Evolutionary conservation across 1,140 invertebrate species (phyloP).

Genomic region (Hyposmocoma kahamanoa): DNA sequence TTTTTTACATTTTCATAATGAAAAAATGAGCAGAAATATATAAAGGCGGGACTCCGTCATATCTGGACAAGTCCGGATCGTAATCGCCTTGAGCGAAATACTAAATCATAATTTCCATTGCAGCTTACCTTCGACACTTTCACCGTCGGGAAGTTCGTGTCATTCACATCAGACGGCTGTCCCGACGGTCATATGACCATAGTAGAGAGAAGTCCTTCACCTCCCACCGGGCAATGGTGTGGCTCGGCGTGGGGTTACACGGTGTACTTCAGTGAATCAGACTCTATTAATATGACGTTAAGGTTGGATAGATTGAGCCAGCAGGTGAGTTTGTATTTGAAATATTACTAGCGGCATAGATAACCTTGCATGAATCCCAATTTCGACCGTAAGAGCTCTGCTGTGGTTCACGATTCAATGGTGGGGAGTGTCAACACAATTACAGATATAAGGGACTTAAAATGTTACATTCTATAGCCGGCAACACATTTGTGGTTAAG

Average conservation of each 20-base stretch:
- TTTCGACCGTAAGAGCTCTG: no score
- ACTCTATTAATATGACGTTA: conserved; percentile 84
- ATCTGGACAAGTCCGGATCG: no score
- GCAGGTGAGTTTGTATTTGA: conserved; percentile 73
- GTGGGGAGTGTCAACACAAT: no score
- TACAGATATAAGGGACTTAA: no score
- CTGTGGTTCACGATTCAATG: no score
- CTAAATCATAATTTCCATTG: conserved; percentile 24
- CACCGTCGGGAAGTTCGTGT: conserved; percentile 83
- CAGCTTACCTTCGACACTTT: conserved; percentile 85
- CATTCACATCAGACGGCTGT: conserved; percentile 84
- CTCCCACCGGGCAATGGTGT: conserved; percentile 84
- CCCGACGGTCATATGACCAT: conserved; percentile 88
- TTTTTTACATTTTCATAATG: no score
- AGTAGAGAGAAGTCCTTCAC: conserved; percentile 80
- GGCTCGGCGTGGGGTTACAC: conserved; percentile 89
- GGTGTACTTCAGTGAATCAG: conserved; percentile 88
- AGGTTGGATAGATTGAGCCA: conserved; percentile 81
- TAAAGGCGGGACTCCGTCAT: no score
- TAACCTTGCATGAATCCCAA: no score
- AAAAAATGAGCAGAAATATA: no score
- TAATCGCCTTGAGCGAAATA: background rate
- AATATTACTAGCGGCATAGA: no score
- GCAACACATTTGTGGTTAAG: no score
- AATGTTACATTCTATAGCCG: no score